A percentile compares a stretch with the other conserved stretches of the same genome.
These are phyloP conservation scores for Channa striata DNA, from an alignment of 2,797 vertebrate species.

Conservation along the genomic window DNA sequence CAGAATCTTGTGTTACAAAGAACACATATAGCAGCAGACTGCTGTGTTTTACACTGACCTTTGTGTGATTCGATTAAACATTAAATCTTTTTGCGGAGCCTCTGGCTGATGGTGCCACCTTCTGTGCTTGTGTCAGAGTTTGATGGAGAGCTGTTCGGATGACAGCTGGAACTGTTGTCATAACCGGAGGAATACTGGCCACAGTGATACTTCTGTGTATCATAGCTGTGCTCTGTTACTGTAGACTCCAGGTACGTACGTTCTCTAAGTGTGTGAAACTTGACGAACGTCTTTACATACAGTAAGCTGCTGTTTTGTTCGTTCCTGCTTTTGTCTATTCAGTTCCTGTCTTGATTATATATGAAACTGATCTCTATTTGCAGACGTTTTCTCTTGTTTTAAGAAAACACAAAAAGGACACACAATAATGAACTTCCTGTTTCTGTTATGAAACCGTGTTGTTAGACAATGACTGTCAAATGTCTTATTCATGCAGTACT, in stretches of 20 bases:
- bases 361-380: neutral
- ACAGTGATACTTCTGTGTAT: conserved; percentile 98
- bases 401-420: neutral
- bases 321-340: neutral
- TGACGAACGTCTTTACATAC: neutral
- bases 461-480: neutral
- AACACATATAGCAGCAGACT: no score
- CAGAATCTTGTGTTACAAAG: no score
- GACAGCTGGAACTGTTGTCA: conserved; percentile 99
- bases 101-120: conserved; percentile 47
- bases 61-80: conserved; percentile 27
- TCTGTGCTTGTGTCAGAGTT: conserved; percentile 84
- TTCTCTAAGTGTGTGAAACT: neutral
- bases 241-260: conserved; percentile 92
- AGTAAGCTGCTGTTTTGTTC: neutral
- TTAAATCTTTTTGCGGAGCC: neutral
- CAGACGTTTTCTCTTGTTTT: neutral
- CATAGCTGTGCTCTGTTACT: conserved; percentile 98
- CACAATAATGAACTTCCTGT: neutral
- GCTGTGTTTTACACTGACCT: conserved; percentile 26
- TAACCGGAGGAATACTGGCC: conserved; percentile 99
- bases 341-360: neutral
- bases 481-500: conserved; percentile 86
- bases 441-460: neutral
- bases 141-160: conserved; percentile 99